These are phyloP conservation scores for Circaetus gallicus DNA, from an alignment of 2,113 vertebrate genomes.

Conservation along the genomic window DNA sequence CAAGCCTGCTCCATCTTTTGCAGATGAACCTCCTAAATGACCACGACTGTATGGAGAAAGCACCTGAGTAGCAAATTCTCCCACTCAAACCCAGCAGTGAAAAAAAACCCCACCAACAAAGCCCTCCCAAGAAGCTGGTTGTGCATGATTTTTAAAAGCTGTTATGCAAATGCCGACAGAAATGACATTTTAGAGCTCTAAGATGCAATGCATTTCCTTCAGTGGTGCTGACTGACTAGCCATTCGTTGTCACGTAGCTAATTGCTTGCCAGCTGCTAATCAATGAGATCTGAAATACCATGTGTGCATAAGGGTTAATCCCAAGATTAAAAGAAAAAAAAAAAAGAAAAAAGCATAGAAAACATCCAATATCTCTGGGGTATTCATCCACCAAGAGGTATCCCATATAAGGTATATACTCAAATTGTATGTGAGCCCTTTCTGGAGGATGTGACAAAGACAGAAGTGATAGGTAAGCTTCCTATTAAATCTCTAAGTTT, in stretches of 20 bases:
- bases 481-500: neutral
- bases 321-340: neutral
- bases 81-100: neutral
- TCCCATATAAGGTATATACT: neutral
- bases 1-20: neutral
- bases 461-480: neutral
- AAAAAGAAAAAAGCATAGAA: neutral
- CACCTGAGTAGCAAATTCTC: neutral
- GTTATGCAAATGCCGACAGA: neutral
- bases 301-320: neutral
- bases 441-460: neutral
- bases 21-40: neutral
- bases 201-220: neutral
- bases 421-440: neutral
- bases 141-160: neutral
- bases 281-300: neutral
- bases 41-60: neutral
- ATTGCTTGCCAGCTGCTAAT: neutral
- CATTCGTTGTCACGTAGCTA: neutral
- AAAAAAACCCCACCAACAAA: accelerated
- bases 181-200: neutral
- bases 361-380: neutral
- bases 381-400: neutral
- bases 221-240: neutral
- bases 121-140: neutral